Percentiles rank a stretch among this genome's conserved stretches.
Evolutionary conservation across 1,140 invertebrate genomes (phyloP).

Genomic region (Saccostrea glomerata): DNA sequence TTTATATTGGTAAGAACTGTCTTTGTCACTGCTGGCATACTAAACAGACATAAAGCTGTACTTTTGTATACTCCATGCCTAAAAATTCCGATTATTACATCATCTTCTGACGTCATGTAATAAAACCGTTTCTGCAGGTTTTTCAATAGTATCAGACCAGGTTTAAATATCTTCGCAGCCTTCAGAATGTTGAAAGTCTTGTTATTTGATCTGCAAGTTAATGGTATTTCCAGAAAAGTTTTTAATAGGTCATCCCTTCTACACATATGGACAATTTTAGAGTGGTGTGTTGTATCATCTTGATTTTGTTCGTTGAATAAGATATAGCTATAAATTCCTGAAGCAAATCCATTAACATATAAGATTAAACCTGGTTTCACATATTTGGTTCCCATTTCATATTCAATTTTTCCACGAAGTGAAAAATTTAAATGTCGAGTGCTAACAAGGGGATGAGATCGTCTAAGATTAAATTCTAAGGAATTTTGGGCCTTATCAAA

Average conservation of each 20-base stretch:
- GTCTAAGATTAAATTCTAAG: background rate
- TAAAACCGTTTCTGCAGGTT: background rate
- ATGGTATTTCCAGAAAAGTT: slow-evolving; percentile 32
- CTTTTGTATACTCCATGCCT: background rate
- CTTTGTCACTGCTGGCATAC: slow-evolving; percentile 21
- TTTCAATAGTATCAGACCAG: background rate
- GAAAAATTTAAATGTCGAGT: slow-evolving; percentile 11
- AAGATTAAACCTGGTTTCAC: background rate
- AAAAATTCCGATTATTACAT: slow-evolving; percentile 29
- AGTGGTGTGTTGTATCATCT: background rate
- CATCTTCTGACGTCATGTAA: background rate
- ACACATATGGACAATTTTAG: slow-evolving; percentile 39
- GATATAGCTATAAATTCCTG: slow-evolving; percentile 43
- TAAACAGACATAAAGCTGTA: slow-evolving; percentile 33
- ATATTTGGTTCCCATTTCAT: slow-evolving; percentile 42
- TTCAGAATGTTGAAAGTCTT: slow-evolving; percentile 24
- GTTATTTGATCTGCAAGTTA: slow-evolving; percentile 24
- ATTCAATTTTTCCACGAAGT: slow-evolving; percentile 36
- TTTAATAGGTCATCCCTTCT: slow-evolving; percentile 17
- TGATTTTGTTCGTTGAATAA: background rate
- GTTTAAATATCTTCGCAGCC: slow-evolving; percentile 36
- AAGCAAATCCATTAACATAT: slow-evolving; percentile 39
- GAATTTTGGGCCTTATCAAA: slow-evolving; percentile 9
- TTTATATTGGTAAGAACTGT: slow-evolving; percentile 38
- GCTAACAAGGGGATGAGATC: slow-evolving; percentile 49